These are phyloP conservation scores for Pseudachorutes palmiensis DNA, from an alignment of 1,140 invertebrate genomes.

Conservation along the genomic window DNA sequence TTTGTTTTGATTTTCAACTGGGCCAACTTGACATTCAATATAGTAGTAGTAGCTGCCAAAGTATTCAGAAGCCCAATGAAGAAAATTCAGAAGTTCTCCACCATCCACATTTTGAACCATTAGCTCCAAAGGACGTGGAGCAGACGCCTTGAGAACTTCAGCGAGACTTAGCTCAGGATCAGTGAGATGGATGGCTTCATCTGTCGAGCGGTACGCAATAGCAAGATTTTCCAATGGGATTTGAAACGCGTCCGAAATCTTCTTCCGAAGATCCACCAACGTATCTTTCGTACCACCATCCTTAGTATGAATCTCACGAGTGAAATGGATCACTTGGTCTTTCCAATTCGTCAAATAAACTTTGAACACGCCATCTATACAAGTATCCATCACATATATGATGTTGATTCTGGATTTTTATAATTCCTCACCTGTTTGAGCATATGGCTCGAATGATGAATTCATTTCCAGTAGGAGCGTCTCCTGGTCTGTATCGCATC, in stretches of 20 bases:
- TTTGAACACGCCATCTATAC: not conserved
- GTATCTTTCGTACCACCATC: not conserved
- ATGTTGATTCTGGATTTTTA: not conserved
- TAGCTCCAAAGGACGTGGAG: not conserved
- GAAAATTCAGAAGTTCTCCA: not conserved
- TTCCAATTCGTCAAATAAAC: not conserved
- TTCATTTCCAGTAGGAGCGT: not conserved
- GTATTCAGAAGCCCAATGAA: not conserved
- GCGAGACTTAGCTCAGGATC: not conserved
- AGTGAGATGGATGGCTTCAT: not conserved
- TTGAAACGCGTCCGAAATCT: not conserved
- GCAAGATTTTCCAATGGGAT: not conserved
- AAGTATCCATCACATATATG: not conserved
- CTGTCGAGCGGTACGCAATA: not conserved
- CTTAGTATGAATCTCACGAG: not conserved
- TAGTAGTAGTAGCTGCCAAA: slow-evolving; percentile 1
- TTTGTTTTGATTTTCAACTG: not conserved
- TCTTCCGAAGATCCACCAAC: not conserved
- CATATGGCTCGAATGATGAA: not conserved
- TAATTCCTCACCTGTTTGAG: not conserved
- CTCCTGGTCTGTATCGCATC: not conserved
- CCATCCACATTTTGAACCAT: not conserved
- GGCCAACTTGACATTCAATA: not conserved
- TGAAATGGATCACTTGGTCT: not conserved
- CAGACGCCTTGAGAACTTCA: not conserved